phyloP scores from a whole-genome alignment of 2,888 invertebrate species.

The Chrysolina oricalcia region DNA sequence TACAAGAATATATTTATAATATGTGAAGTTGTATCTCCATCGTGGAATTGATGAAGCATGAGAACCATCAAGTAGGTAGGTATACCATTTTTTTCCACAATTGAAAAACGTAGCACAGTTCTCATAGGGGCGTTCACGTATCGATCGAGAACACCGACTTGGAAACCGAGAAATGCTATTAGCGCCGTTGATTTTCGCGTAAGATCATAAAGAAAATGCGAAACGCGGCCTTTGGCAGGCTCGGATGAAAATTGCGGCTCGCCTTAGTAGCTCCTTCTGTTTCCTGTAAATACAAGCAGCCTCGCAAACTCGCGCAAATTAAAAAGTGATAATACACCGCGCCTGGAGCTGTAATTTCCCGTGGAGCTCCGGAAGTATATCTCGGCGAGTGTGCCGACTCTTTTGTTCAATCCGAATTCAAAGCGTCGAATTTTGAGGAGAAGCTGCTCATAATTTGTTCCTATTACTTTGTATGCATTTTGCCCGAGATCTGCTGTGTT shows the following conservation, averaged over 20 bases:
- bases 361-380: constrained; percentile 3
- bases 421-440: constrained; percentile 1
- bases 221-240: constrained; percentile 5
- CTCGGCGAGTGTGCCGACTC: constrained; percentile 6
- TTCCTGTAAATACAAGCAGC: constrained; percentile 9
- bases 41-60: no score
- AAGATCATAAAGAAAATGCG: background rate
- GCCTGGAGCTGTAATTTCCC: constrained; percentile 19
- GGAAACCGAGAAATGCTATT: background rate
- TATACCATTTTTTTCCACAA: no score
- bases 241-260: background rate
- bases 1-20: no score
- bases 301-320: constrained; percentile 9
- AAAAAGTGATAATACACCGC: constrained; percentile 17
- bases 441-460: constrained; percentile 16
- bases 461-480: constrained; percentile 14
- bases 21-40: no score
- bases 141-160: background rate
- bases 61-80: no score
- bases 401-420: constrained; percentile 13
- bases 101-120: no score
- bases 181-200: background rate
- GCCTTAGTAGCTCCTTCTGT: constrained; percentile 16
- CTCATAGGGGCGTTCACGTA: background rate
- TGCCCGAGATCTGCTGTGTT: background rate